Base-by-base conservation (phyloP, 2,797 vertebrate species). In the Notoglanidium macrostoma region DNA sequence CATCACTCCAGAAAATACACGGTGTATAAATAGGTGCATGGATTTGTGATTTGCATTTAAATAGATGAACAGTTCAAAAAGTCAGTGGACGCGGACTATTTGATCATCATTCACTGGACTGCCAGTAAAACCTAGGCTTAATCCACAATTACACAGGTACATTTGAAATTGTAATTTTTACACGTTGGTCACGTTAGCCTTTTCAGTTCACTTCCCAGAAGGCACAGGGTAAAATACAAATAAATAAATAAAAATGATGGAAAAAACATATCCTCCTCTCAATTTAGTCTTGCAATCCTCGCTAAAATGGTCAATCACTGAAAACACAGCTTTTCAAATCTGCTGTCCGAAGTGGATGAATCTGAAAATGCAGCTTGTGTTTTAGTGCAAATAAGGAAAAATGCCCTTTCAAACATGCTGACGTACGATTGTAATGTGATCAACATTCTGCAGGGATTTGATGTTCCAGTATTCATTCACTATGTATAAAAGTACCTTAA, bases 1-100 rank as follows among this genome's bases (percentile, higher is more conserved):
- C 35, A 26, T 85, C 63, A 68, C 74, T 77, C 54, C 74, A 57
- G 44, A 79, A 87, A 83, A 72, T 65, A 65, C 21, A 23, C 17
- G 7, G 17, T 21, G n/a, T 51, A 68, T 23, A 46, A n/a, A 81
- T 2, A 46, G 14, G 40, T 9, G 63, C 57, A 61, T n/a, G 23
- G 57, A 63, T 63, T 63, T 81, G 57, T 17, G 79, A 10, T 80
- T n/a, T n/a, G 40, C 57, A 63, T 63, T 81, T 46, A 63, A 81
- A 61, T 40, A 59, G 54, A 81, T 61, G 1, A 63, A 63, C 79
- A n/a, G 23, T 19, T 46, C 23, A 61, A 79, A 67, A 46, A 15
- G 35, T 61, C 55, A n/a, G 26, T 15, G 21, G 0, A 59, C 77
- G 6, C 55, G 40, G 29, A 32, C 55, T 26, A 59, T 12, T 11